Conservation (phyloP, 2,888 invertebrate species). For the Eupithecia inturbata region DNA sequence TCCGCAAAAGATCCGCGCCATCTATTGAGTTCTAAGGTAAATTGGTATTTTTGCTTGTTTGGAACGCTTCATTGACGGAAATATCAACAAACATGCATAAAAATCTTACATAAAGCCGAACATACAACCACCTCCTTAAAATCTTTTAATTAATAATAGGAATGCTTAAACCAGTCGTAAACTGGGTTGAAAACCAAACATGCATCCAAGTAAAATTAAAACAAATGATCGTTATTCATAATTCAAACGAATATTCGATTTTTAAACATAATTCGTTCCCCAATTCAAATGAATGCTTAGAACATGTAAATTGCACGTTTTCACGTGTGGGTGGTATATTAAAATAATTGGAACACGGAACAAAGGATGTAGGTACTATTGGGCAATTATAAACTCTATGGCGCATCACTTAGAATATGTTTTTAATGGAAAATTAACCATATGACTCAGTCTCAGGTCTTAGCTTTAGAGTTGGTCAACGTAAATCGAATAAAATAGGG, state of each 20-base stretch:
- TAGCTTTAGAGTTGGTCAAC: neutral
- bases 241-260: constrained; percentile 6
- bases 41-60: too few species aligned
- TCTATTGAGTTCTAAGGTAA: too few species aligned
- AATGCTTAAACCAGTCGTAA: neutral
- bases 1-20: too few species aligned
- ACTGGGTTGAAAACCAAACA: neutral
- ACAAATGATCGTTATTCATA: constrained; percentile 1
- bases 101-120: too few species aligned
- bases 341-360: constrained; percentile 40
- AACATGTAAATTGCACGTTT: constrained; percentile 36
- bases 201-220: neutral
- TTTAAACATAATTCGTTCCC: constrained; percentile 12
- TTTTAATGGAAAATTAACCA: neutral
- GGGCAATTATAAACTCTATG: constrained; percentile 6
- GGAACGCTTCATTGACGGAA: too few species aligned
- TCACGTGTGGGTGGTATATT: constrained; percentile 36
- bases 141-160: too few species aligned
- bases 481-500: neutral
- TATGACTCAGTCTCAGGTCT: neutral
- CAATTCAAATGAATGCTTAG: constrained; percentile 30
- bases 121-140: too few species aligned
- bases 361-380: constrained; percentile 32
- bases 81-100: too few species aligned
- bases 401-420: neutral